Conservation (phyloP, 2,888 invertebrate species). For the Orthonychiurus folsomi region DNA sequence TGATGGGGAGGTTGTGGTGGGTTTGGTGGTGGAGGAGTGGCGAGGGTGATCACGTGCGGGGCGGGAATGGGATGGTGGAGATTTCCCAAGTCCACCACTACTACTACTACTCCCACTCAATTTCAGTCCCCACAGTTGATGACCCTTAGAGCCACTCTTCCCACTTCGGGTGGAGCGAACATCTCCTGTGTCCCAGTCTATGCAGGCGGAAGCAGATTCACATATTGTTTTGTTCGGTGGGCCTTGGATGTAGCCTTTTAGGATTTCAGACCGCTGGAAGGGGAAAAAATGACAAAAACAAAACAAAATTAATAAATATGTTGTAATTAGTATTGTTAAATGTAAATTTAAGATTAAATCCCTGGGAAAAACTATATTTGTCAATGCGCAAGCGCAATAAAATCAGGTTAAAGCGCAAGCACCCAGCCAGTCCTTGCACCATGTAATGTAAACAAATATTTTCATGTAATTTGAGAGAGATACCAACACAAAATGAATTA, state of each 20-base stretch:
- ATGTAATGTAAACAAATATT: too few relatives aligned
- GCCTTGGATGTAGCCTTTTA: slow-evolving; percentile 35
- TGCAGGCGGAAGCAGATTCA: slow-evolving; percentile 28
- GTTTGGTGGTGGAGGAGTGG: slow-evolving; percentile 35
- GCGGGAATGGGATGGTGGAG: slow-evolving; percentile 36
- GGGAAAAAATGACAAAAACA: slow-evolving; percentile 9
- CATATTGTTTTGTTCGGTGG: slow-evolving; percentile 40
- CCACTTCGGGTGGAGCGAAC: slow-evolving; percentile 11
- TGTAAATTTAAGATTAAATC: slow-evolving; percentile 5
- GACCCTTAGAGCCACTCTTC: slow-evolving; percentile 29
- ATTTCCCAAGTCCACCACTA: slow-evolving; percentile 17
- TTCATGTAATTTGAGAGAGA: too few relatives aligned
- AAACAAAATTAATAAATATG: too few relatives aligned
- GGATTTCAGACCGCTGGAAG: slow-evolving; percentile 32
- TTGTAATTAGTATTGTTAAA: neutral
- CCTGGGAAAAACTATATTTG: neutral
- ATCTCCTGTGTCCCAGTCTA: slow-evolving; percentile 17
- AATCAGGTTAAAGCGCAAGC: neutral
- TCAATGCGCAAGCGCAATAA: neutral
- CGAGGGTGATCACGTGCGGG: slow-evolving; percentile 32
- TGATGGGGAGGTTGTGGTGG: slow-evolving; percentile 19
- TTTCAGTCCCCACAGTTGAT: too few relatives aligned
- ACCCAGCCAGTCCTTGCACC: too few relatives aligned
- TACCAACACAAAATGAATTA: too few relatives aligned
- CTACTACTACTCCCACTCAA: slow-evolving; percentile 31